Base-by-base conservation (phyloP, 2,888 invertebrate genomes). In the Portevinia maculata region DNA sequence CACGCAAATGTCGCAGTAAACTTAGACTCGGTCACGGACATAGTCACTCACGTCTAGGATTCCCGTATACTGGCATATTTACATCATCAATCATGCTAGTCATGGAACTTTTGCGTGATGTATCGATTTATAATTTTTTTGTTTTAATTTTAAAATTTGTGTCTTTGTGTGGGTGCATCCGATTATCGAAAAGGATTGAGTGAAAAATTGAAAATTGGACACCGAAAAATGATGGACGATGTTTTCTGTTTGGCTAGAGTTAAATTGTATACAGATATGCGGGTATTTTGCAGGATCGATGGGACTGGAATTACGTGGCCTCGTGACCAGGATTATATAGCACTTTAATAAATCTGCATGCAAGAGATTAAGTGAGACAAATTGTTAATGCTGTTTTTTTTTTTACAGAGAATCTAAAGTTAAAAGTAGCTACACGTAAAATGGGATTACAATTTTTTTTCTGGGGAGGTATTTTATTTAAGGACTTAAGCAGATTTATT, bases 151-250 rank as follows among this genome's bases (percentile, higher is more conserved):
- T n/a, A n/a, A n/a, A n/a, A n/a, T n/a, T 9, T 64, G 48, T 48
- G 46, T 60, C 44, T 39, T 60, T 65, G 59, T 62, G 70, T 67
- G 78, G 67, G 65, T 76, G 71, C 71, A 70, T 28, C 65, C 65
- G 83, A 83, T 83, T 83, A 83, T 78, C 71, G 67, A 78, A 71
- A 67, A 83, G 78, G 60, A 83, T 83, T 83, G 83, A 83, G 76
- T 76, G 78, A 71, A 71, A 83, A 83, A 83, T 78, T 78, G 83
- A 83, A 83, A 78, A 83, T 83, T 73, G 78, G 78, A 83, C 83
- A 78, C 78, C 65, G 37, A 34, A 17, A 71, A 73, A 83, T 83
- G 83, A 83, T 83, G 83, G 70, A 83, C 83, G 83, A 78, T 71
- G 60, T 48, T 76, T 65, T 70, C 57, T 71, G 64, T 78, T 83